Base-by-base conservation (phyloP, 2,113 vertebrate genomes). In the Lipophrys pholis region DNA sequence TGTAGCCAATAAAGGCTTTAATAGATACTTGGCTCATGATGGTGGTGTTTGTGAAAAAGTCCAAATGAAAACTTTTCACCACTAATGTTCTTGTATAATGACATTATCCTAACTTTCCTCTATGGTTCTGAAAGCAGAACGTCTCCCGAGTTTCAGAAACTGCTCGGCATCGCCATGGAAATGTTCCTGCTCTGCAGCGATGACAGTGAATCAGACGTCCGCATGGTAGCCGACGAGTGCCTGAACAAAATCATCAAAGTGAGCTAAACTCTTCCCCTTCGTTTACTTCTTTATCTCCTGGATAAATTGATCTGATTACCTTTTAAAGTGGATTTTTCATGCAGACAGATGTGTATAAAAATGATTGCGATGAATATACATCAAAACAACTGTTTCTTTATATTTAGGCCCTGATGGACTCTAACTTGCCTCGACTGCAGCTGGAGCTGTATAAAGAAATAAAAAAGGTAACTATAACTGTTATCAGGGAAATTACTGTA, bases 241-340 rank as follows among this genome's bases (percentile, higher is more conserved):
- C 96, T 99, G 78, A 99, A 99, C 92, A 99, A 97, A 95, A 97
- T 99, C 80, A 98, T 99, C 67, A 99, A 99, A 93, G 98, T 99
- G 91, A 94, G 92, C 6, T 30, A 15, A 4, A 62, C 17, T 0
- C 41, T 48, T 0, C 9, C 5, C 1, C 41, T 11, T 30, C 7
- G 15, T 17, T 21, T 17, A n/a, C 7, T n/a, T 48, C 6, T 14
- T 5, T 11, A 48, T 1, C 7, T n/a, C 11, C 7, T n/a, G 5
- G 15, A 48, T 15, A 7, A 16, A 10, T 58, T 30, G 2, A 50
- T 17, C 11, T 16, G 0, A 15, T 0, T 67, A 11, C 9, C 12
- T 51, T 36, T 51, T 30, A 15, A 40, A 30, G n/a, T 50, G 38
- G 16, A 12, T 35, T 16, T 42, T 1, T 9, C 9, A 6, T 50